phyloP scores from a whole-genome alignment of 1,140 invertebrate genomes.

The Atta colombica region DNA sequence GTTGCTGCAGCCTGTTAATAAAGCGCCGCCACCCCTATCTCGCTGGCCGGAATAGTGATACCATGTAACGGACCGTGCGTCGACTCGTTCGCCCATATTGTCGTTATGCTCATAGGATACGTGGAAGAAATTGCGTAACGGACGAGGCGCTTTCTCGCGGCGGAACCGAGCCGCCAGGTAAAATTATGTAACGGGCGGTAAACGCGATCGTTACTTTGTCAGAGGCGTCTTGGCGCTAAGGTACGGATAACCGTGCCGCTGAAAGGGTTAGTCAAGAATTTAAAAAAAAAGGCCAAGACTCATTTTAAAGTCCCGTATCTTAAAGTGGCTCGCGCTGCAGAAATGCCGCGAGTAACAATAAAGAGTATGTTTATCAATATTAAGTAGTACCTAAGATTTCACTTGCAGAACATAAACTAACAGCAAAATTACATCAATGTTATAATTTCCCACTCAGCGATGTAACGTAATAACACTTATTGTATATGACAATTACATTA shows the following conservation, averaged over 20 bases:
- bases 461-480: too few relatives aligned
- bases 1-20: constrained; percentile 74
- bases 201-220: constrained; percentile 59
- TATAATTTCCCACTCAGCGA: not conserved
- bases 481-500: too few relatives aligned
- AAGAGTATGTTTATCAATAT: not conserved
- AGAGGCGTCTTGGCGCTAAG: constrained; percentile 1
- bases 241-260: constrained; percentile 11
- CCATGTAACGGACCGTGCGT: constrained; percentile 60
- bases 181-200: constrained; percentile 61
- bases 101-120: constrained; percentile 16
- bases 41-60: constrained; percentile 49
- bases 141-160: constrained; percentile 30
- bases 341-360: not conserved
- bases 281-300: not conserved
- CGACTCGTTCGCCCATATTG: constrained; percentile 2
- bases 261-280: constrained; percentile 46
- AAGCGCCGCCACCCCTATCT: constrained; percentile 57
- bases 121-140: constrained; percentile 57
- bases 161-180: constrained; percentile 38
- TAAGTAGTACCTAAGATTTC: not conserved
- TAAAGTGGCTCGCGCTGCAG: not conserved
- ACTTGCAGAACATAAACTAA: too few relatives aligned
- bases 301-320: constrained; percentile 21
- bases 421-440: not conserved